phyloP scores from a whole-genome alignment of 1,140 invertebrate species.

The Cotesia typhae region DNA sequence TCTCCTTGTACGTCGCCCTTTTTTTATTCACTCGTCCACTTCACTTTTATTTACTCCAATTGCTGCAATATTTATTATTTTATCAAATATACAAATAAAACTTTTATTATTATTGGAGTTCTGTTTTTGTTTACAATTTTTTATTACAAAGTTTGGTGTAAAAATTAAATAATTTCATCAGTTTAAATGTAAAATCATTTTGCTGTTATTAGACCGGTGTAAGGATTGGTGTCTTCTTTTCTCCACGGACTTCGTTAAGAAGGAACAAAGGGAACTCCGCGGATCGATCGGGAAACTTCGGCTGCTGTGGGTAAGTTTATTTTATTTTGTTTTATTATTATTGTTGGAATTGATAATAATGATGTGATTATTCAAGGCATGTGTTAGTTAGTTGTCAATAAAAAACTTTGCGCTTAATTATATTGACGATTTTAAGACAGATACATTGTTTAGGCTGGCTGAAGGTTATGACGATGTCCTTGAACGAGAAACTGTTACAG shows the following conservation, averaged over 20 bases:
- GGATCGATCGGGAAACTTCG: constrained; percentile 47
- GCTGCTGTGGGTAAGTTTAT: constrained; percentile 48
- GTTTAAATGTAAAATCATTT: constrained; percentile 4
- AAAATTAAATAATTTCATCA: background rate
- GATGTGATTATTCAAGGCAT: background rate
- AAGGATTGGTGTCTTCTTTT: constrained; percentile 34
- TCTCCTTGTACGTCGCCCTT: constrained; percentile 13
- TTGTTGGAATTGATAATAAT: background rate
- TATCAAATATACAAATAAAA: no score
- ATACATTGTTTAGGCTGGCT: no score
- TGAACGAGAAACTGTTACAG: no score
- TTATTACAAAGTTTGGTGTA: background rate
- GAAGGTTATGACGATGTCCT: no score
- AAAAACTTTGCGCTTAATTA: no score
- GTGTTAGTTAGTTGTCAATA: no score
- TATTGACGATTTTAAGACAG: no score
- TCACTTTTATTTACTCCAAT: background rate
- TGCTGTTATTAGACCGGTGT: constrained; percentile 17
- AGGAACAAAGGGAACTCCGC: constrained; percentile 41
- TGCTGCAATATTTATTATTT: no score
- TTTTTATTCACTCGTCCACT: background rate
- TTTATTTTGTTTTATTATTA: constrained; percentile 31
- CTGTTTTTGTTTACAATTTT: constrained; percentile 21
- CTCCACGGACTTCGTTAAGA: constrained; percentile 36
- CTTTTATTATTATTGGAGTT: background rate